Evolutionary conservation across 2,888 invertebrate genomes (phyloP).

Genomic region (Lasioglossum leucozonium): DNA sequence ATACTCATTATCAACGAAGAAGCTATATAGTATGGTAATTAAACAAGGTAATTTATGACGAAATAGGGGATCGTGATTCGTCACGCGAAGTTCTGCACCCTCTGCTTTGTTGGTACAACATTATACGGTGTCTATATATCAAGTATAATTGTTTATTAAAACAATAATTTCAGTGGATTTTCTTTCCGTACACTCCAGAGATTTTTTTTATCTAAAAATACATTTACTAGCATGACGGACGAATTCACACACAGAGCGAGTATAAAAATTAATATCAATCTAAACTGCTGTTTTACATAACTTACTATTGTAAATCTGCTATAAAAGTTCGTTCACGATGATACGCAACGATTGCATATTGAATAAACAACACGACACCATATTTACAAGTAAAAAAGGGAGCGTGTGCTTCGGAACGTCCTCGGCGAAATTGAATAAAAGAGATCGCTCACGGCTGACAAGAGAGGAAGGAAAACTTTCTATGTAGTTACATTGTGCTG

Average conservation of each 20-base stretch:
- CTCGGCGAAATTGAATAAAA: neutral
- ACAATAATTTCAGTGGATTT: neutral
- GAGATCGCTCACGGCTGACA: slow-evolving; percentile 11
- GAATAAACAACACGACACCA: neutral
- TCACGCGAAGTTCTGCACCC: slow-evolving; percentile 34
- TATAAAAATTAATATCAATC: neutral
- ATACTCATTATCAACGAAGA: slow-evolving; percentile 27
- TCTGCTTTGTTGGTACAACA: slow-evolving; percentile 19
- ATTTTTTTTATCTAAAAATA: neutral
- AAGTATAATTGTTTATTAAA: neutral
- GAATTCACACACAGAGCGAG: neutral
- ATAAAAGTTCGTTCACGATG: neutral
- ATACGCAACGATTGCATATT: neutral
- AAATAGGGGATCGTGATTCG: slow-evolving; percentile 32
- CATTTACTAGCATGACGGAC: neutral
- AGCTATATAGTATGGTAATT: slow-evolving; percentile 13
- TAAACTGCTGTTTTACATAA: neutral
- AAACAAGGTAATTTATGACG: slow-evolving; percentile 39
- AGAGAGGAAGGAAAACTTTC: slow-evolving; percentile 56
- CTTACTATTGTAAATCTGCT: neutral
- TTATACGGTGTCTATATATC: neutral
- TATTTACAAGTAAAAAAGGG: neutral
- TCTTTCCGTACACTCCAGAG: neutral
- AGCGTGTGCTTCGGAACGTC: neutral
- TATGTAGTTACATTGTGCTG: slow-evolving; percentile 29